Percentiles rank a stretch among this genome's conserved stretches.
These are phyloP conservation scores for Typhlichthys eigenmanni DNA, from an alignment of 2,797 vertebrate genomes.

Conservation along the genomic window DNA sequence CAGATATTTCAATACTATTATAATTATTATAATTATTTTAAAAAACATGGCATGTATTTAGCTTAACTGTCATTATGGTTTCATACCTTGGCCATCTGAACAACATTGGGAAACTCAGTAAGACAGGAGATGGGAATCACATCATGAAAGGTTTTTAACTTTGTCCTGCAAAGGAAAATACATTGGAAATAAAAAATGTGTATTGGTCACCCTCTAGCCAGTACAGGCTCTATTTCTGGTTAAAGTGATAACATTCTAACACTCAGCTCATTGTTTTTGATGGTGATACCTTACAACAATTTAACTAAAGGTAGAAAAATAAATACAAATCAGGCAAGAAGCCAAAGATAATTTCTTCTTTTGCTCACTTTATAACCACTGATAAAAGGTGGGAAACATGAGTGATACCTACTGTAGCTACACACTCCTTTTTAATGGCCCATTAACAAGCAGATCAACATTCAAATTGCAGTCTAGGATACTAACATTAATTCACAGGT, in stretches of 20 bases:
- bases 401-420: slow-evolving; percentile 18
- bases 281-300: too few species aligned
- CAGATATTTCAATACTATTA: too few species aligned
- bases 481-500: slow-evolving; percentile 58
- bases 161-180: slow-evolving; percentile 81
- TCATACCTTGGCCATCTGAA: slow-evolving; percentile 97
- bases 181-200: neutral
- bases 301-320: too few species aligned
- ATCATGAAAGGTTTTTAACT: slow-evolving; percentile 89
- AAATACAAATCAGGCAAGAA: too few species aligned
- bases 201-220: neutral
- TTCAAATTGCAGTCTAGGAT: slow-evolving; percentile 45
- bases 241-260: neutral
- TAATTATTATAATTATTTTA: too few species aligned
- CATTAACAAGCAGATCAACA: slow-evolving; percentile 51
- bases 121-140: slow-evolving; percentile 98
- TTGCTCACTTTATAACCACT: slow-evolving; percentile 23
- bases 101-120: slow-evolving; percentile 95
- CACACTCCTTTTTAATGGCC: slow-evolving; percentile 35
- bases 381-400: slow-evolving; percentile 25
- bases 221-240: slow-evolving; percentile 1
- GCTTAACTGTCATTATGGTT: neutral
- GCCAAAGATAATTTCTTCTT: too few species aligned
- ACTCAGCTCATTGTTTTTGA: too few species aligned
- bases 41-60: neutral